These are phyloP conservation scores for Anomalospiza imberbis DNA, from an alignment of 2,797 vertebrate species.

Conservation along the genomic window DNA sequence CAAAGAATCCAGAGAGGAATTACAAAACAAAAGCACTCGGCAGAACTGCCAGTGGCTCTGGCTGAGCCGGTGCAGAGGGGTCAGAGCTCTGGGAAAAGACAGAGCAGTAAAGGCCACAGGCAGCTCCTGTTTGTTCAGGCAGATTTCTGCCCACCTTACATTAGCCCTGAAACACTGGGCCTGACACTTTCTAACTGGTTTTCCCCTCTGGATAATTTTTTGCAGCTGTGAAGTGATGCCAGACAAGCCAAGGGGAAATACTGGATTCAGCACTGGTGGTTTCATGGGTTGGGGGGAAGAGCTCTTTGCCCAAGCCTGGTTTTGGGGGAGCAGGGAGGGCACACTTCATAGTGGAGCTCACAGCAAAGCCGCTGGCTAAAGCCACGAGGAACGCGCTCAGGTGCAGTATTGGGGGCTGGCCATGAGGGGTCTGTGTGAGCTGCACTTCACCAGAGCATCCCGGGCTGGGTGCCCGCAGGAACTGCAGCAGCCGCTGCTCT, in stretches of 20 bases:
- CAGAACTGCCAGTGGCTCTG: neutral
- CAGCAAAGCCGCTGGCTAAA: neutral
- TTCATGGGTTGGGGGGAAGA: neutral
- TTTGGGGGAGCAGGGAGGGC: neutral
- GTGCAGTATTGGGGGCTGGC: neutral
- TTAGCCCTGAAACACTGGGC: neutral
- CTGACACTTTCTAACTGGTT: neutral
- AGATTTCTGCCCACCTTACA: neutral
- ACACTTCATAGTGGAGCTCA: neutral
- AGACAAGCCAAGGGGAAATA: neutral
- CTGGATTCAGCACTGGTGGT: accelerated
- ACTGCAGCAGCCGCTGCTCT: neutral
- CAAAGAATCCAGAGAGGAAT: neutral
- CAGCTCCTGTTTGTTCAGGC: neutral
- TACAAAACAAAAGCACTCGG: neutral
- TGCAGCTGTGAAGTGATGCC: neutral
- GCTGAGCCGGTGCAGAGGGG: neutral
- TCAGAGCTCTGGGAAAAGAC: neutral
- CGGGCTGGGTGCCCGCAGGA: neutral
- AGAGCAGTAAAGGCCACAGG: neutral
- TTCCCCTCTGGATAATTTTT: accelerated
- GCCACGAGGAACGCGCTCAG: accelerated
- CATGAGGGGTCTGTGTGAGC: neutral
- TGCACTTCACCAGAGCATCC: accelerated
- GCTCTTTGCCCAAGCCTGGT: neutral